A percentile compares a stretch with the other conserved stretches of the same genome.
Conservation (phyloP, 1,140 invertebrate species). For the Drosophila kohkoa region DNA sequence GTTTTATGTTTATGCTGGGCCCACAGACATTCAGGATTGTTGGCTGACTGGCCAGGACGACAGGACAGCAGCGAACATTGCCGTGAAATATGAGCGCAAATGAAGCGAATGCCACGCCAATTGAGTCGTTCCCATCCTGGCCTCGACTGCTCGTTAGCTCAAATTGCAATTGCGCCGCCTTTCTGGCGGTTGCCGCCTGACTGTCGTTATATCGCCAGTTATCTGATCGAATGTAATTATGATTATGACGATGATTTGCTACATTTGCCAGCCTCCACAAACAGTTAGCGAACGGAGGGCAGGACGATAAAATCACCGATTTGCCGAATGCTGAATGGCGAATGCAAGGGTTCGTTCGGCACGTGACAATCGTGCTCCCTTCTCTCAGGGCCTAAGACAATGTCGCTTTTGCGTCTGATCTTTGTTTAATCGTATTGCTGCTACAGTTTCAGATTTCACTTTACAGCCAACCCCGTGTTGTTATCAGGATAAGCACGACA, state of each 20-base stretch:
- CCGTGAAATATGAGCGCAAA: conserved; percentile 79
- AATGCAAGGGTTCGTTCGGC: conserved; percentile 64
- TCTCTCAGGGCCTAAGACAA: conserved; percentile 56
- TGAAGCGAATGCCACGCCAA: conserved; percentile 63
- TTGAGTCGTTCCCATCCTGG: conserved; percentile 46
- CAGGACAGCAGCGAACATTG: conserved; percentile 27
- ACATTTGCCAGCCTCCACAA: conserved; percentile 59
- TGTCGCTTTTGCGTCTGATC: conserved; percentile 20
- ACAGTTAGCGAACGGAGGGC: conserved; percentile 24
- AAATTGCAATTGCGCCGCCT: conserved; percentile 72
- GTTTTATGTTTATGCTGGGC: conserved; percentile 71
- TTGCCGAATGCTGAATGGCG: conserved; percentile 12
- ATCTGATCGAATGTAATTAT: conserved; percentile 84
- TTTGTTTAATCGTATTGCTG: conserved; percentile 57
- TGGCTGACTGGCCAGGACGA: conserved; percentile 2
- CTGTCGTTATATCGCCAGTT: conserved; percentile 50
- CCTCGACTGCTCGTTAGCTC: conserved; percentile 63
- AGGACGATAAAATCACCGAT: conserved; percentile 44
- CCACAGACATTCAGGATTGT: conserved; percentile 18
- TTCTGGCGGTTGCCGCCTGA: conserved; percentile 22
- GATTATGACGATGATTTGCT: conserved; percentile 83
- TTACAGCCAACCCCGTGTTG: conserved; percentile 8
- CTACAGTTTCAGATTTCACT: conserved; percentile 53
- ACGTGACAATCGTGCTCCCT: conserved; percentile 72
- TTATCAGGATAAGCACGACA: conserved; percentile 35